Percentiles rank a stretch among this genome's conserved stretches.
These are phyloP conservation scores for Elephantulus edwardii DNA, from an alignment of 2,113 vertebrate genomes.

Conservation along the genomic window DNA sequence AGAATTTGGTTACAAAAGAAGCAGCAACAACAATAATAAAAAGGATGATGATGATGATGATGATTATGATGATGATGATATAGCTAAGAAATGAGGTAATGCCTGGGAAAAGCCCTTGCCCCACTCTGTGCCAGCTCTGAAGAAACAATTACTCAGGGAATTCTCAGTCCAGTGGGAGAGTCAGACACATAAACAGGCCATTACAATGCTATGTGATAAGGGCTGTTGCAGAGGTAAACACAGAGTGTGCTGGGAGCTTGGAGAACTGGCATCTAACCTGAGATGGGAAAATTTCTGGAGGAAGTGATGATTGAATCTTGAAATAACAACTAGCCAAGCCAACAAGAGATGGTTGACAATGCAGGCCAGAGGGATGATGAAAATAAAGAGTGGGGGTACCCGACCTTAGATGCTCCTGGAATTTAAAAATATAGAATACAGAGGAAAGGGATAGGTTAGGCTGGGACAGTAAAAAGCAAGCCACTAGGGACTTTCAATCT, in stretches of 20 bases:
- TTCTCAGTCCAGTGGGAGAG: neutral
- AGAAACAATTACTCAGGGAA: neutral
- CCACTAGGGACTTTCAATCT: neutral
- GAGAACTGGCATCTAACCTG: neutral
- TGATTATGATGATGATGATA: neutral
- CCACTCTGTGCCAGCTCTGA: neutral
- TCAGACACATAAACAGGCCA: neutral
- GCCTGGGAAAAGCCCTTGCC: neutral
- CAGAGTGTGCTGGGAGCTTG: neutral
- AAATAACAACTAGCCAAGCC: neutral
- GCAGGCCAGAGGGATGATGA: fast-evolving
- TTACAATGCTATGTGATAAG: neutral
- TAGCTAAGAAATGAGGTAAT: constrained; percentile 4
- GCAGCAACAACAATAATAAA: neutral
- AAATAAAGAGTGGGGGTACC: neutral
- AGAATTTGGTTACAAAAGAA: neutral
- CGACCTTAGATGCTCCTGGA: too few species aligned
- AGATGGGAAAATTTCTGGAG: neutral
- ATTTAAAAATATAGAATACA: neutral
- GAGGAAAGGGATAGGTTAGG: neutral
- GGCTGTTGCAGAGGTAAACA: neutral
- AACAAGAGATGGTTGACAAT: neutral
- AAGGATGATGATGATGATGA: neutral
- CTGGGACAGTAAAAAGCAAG: neutral
- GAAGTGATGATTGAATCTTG: neutral